phyloP scores from a whole-genome alignment of 2,113 vertebrate species.

The Peromyscus leucopus region DNA sequence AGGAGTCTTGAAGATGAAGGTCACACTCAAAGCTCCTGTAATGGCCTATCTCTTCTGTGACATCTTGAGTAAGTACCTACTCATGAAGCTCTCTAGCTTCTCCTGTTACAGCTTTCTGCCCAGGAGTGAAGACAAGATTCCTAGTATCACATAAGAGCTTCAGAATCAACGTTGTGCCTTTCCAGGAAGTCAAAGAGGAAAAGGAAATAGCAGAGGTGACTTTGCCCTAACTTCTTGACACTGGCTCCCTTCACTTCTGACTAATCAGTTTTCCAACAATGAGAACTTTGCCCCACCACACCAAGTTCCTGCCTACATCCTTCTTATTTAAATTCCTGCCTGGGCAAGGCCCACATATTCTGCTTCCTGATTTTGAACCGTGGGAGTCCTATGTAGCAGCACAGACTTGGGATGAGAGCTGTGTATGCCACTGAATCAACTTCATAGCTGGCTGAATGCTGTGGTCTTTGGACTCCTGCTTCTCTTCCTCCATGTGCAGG shows the following conservation, averaged over 20 bases:
- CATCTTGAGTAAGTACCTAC: not conserved
- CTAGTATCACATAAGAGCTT: too few species aligned
- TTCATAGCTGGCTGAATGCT: not conserved
- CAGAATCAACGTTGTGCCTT: too few species aligned
- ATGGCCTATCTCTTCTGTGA: not conserved
- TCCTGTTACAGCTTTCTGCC: too few species aligned
- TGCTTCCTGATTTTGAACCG: not conserved
- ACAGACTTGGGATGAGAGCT: not conserved
- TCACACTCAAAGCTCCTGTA: not conserved
- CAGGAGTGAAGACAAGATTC: too few species aligned
- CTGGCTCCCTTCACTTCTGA: too few species aligned
- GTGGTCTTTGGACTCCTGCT: constrained; percentile 17
- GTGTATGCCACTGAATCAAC: not conserved
- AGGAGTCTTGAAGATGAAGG: not conserved
- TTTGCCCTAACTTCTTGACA: too few species aligned
- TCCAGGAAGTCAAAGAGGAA: too few species aligned
- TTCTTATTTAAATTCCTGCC: not conserved
- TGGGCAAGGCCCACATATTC: fast-evolving
- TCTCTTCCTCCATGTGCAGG: not conserved
- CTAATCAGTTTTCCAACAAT: not conserved
- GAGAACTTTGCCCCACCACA: not conserved
- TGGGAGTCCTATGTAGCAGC: fast-evolving
- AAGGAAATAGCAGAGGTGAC: too few species aligned
- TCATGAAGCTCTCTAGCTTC: too few species aligned
- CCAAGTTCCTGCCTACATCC: not conserved